Conservation (phyloP, 2,888 invertebrate species). For the Drosophila imparisetae region DNA sequence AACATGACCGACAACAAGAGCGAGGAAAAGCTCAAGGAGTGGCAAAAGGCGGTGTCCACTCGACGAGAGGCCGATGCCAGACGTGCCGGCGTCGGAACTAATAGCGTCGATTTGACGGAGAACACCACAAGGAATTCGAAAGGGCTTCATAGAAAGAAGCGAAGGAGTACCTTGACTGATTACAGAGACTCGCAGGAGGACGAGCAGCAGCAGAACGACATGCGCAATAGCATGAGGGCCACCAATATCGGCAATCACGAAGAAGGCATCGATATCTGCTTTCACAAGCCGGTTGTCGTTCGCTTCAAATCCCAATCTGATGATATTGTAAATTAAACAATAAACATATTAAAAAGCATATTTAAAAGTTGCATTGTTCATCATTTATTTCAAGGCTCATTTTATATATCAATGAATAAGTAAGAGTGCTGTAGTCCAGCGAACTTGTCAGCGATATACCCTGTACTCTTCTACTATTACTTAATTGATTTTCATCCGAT, state of each 20-base stretch:
- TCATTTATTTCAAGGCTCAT: not conserved
- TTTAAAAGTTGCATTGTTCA: not conserved
- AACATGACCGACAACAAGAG: not conserved
- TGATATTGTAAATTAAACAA: not conserved
- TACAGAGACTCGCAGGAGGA: not conserved
- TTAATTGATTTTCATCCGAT: not conserved
- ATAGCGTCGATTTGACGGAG: not conserved
- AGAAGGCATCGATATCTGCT: not conserved
- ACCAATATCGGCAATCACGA: constrained; percentile 21
- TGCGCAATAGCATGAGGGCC: not conserved
- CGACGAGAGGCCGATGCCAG: constrained; percentile 22
- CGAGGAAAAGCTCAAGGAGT: not conserved
- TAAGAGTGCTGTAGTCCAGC: not conserved
- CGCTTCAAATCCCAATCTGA: constrained; percentile 5
- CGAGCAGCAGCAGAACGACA: not conserved
- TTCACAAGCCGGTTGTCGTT: constrained; percentile 24
- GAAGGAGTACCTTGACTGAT: no score
- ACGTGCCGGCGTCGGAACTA: constrained; percentile 23
- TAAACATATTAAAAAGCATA: not conserved
- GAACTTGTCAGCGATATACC: not conserved
- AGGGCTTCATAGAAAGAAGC: not conserved
- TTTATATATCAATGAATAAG: not conserved
- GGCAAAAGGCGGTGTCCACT: constrained; percentile 1
- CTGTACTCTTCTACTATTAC: not conserved
- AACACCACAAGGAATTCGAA: not conserved